Conservation (phyloP, 2,797 vertebrate species). For the Bovichtus diacanthus region DNA sequence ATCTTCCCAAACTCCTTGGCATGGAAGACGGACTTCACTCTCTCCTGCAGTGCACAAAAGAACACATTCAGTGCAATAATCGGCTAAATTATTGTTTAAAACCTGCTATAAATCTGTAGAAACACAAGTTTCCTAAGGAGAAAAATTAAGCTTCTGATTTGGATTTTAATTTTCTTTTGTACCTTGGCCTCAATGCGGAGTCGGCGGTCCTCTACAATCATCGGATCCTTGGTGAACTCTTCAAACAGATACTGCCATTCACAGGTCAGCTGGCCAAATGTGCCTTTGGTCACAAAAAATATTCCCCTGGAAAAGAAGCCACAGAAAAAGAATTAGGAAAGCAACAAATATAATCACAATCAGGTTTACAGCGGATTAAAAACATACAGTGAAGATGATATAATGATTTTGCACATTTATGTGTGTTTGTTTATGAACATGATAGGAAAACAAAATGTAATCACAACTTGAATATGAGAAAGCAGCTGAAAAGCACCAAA, state of each 20-base stretch:
- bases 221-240: conserved; percentile 97
- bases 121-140: background rate
- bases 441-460: background rate
- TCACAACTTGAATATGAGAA: background rate
- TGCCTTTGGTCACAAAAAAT: conserved; percentile 96
- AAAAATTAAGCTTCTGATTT: background rate
- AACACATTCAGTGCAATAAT: background rate
- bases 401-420: background rate
- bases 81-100: background rate
- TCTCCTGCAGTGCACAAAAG: conserved; percentile 85
- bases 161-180: conserved; percentile 12
- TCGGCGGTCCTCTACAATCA: conserved; percentile 91
- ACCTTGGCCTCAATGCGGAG: conserved; percentile 98
- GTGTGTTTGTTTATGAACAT: background rate
- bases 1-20: conserved; percentile 99
- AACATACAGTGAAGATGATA: background rate
- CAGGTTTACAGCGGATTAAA: background rate
- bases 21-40: conserved; percentile 97
- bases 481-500: background rate
- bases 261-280: conserved; percentile 96
- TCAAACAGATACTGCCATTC: conserved; percentile 98
- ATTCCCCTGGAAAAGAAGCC: conserved; percentile 86
- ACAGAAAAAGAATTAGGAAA: background rate
- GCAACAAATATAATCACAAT: background rate
- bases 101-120: background rate